Evolutionary conservation across 2,797 vertebrate genomes (phyloP).

Genomic region (Fistularia commersonii): DNA sequence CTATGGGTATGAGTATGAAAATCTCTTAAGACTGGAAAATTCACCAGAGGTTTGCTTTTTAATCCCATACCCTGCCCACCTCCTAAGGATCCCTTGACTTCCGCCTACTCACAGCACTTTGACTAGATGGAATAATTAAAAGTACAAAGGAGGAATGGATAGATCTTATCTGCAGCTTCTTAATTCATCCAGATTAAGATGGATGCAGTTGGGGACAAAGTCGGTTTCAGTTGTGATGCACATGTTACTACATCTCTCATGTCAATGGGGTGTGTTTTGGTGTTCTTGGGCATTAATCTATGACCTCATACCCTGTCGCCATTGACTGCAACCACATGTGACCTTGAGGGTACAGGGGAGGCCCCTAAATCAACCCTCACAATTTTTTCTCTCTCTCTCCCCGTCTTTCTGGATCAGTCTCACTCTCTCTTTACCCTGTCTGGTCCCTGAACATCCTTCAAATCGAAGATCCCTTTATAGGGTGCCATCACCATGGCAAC

Average conservation of each 20-base stretch:
- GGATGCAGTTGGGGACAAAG: slow-evolving; percentile 3
- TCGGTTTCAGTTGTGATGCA: slow-evolving; percentile 14
- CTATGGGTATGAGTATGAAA: too few relatives aligned
- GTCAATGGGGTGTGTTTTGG: slow-evolving; percentile 30
- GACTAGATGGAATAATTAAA: too few relatives aligned
- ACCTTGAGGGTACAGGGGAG: slow-evolving; percentile 26
- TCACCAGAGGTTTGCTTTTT: too few relatives aligned
- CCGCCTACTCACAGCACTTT: too few relatives aligned
- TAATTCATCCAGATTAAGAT: not conserved
- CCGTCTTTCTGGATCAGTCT: too few relatives aligned
- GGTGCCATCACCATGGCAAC: slow-evolving; percentile 50
- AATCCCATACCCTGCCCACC: too few relatives aligned
- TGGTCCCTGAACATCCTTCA: slow-evolving; percentile 50
- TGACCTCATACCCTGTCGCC: not conserved
- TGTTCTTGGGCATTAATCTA: not conserved
- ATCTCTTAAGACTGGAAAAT: too few relatives aligned
- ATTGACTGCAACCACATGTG: slow-evolving; percentile 26
- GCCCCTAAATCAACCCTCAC: slow-evolving; percentile 21
- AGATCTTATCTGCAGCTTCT: too few relatives aligned
- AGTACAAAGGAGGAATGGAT: too few relatives aligned
- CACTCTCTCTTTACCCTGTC: slow-evolving; percentile 13
- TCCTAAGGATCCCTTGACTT: too few relatives aligned
- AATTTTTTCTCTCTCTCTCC: not conserved
- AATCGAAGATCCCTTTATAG: slow-evolving; percentile 52
- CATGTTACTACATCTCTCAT: slow-evolving; percentile 29